These are phyloP conservation scores for Agelastica alni DNA, from an alignment of 2,888 invertebrate species.

Conservation along the genomic window DNA sequence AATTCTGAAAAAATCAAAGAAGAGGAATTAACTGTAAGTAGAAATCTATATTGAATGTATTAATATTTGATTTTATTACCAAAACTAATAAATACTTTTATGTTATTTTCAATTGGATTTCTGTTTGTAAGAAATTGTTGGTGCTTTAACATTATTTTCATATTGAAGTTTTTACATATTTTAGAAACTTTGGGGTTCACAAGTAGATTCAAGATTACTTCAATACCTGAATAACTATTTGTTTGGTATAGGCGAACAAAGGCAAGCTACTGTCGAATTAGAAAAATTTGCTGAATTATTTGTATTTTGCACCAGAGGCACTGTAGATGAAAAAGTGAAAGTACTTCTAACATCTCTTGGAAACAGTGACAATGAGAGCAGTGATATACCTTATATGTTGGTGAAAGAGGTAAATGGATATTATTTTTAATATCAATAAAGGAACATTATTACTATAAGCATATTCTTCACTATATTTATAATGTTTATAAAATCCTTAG, in stretches of 20 bases:
- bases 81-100: too few species aligned
- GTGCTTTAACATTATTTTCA: too few species aligned
- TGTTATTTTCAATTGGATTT: too few species aligned
- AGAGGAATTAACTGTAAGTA: conserved; percentile 66
- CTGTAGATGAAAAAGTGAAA: conserved; percentile 66
- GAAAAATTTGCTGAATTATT: conserved; percentile 71
- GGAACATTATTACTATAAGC: too few species aligned
- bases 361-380: conserved; percentile 59
- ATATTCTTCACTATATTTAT: too few species aligned
- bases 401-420: conserved; percentile 62
- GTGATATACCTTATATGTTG: conserved; percentile 64
- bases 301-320: conserved; percentile 71
- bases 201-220: conserved; percentile 69
- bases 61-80: conserved; percentile 7
- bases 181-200: conserved; percentile 72
- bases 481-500: too few species aligned
- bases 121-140: too few species aligned
- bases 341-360: conserved; percentile 65
- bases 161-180: conserved; percentile 28
- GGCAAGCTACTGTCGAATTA: conserved; percentile 62
- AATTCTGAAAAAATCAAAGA: conserved; percentile 68
- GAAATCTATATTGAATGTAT: conserved; percentile 2
- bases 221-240: conserved; percentile 71
- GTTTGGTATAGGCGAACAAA: conserved; percentile 63
- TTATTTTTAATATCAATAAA: background rate